Conservation (phyloP, 2,113 vertebrate species). For the Daphoenositta chrysoptera region DNA sequence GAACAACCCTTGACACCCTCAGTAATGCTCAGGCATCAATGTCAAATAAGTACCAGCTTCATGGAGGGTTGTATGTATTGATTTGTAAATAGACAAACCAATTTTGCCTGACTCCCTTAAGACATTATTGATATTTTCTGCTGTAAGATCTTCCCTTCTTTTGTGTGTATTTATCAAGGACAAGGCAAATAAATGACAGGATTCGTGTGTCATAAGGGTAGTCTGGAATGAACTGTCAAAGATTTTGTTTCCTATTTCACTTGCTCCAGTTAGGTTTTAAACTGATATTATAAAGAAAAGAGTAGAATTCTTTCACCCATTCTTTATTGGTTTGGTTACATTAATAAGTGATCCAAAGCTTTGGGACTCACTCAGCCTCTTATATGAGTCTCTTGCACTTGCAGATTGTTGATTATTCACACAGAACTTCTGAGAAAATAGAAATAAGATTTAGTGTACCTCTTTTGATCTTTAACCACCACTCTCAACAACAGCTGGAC, state of each 20-base stretch:
- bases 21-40: background rate
- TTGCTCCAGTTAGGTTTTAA: background rate
- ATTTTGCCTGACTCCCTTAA: background rate
- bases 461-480: background rate
- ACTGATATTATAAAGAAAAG: background rate
- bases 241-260: background rate
- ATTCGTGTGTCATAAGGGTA: background rate
- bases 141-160: background rate
- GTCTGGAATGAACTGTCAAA: background rate
- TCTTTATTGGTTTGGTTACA: background rate
- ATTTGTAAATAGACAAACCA: slow-evolving; percentile 49
- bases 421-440: background rate
- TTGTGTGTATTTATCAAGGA: background rate
- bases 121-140: slow-evolving; percentile 33
- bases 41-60: slow-evolving; percentile 1
- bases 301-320: background rate
- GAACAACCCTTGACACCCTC: background rate
- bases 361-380: background rate
- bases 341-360: background rate
- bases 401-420: background rate
- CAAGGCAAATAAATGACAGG: background rate
- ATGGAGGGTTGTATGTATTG: slow-evolving; percentile 30
- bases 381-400: background rate
- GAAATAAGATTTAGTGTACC: background rate
- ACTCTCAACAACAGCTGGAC: background rate